Evolutionary conservation across 1,140 invertebrate genomes (phyloP), one percentile per base, ranked within the genome.

Genomic region (Hirudo medicinalis): DNA sequence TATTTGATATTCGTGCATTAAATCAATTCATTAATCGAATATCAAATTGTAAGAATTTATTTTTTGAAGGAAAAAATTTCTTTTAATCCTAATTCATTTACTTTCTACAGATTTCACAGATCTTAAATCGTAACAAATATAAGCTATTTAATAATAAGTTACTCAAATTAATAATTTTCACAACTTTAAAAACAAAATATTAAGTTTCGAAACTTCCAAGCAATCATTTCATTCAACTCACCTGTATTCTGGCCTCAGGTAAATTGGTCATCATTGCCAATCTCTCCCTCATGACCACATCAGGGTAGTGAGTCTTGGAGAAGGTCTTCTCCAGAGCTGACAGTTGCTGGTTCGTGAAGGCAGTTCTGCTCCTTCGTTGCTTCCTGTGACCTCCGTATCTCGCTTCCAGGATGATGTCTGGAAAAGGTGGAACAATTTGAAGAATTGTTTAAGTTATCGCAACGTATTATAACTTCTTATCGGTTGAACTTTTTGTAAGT

Each of bases 241-340:
- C 79, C 77, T 81, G 79, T 66, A 81, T 79, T 74, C 79, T 75
- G 20, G 78, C 78, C 71, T 81, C 79, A 5, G 77, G 77, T 15
- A 81, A 71, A 69, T 77, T 76, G 20, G 79, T 76, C 67, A 75
- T 77, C 9, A 73, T 74, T 8, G 80, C 79, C 54, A 81, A 67
- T 67, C 76, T 76, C 72, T 81, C 80, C 69, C 80, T 71, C 66
- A 77, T 78, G 71, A 79, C 79, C 22, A 81, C 77, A 74, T 81
- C 80, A 4, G 80, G 80, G 73, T 81, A 81, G 60, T 81, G 79
- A 9, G 79, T 81, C 70, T 78, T 78, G 29, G 74, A 69, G 74
- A 81, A 81, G 1, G 77, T 77, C 40, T 76, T 74, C 69, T 81
- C 80, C 17, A 81, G 66, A 67, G 79, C 79, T 55, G 78, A 77